Evolutionary conservation across 2,797 vertebrate species (phyloP), one percentile per base, ranked within the genome.

Genomic region (Rhynchotus rufescens): DNA sequence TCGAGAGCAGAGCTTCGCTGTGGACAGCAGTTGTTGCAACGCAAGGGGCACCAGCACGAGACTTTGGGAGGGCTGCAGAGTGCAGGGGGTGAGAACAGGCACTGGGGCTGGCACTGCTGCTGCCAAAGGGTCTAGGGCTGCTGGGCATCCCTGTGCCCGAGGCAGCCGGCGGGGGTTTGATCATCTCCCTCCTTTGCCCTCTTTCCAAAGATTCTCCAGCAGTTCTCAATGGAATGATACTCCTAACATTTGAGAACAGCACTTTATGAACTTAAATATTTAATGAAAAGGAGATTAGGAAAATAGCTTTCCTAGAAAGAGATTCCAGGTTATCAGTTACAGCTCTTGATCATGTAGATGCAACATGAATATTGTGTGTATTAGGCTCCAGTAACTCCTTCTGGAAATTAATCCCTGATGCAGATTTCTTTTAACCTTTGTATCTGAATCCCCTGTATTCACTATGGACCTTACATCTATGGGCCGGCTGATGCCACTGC

Each of bases 381-480:
- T 92, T 61, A 16, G 26, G 61, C 76, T 72, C 80, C 45, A 22
- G 80, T 82, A 32, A 22, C 25, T 82, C 25, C 30, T 71, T 72
- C 36, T 80, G 59, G 62, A 59, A 69, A 66, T 85, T 44, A 80
- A 89, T 75, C 82, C 45, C 9, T 22, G 49, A 62, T 3, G 1
- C 51, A 62, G 84, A 78, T 65, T 56, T 36, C 25, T 77, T 77
- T 80, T 66, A 89, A 62, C 34, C n/a, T 30, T 0, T 36, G 36
- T 0, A 0, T 4, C 2, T 28, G 65, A 82, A 40, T 69, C 40
- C 72, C 38, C 0, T 30, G 62, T 54, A 26, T 66, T 72, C 5
- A 4, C 66, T 1, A 1, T 36, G 7, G 0, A 2, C 54, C 2
- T 1, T 28, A 51, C 45, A 44, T 34, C 60, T 52, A 69, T 19